Evolutionary conservation across 2,797 vertebrate genomes (phyloP), one percentile per base, ranked within the genome.

Genomic region (Propithecus perrieri): DNA sequence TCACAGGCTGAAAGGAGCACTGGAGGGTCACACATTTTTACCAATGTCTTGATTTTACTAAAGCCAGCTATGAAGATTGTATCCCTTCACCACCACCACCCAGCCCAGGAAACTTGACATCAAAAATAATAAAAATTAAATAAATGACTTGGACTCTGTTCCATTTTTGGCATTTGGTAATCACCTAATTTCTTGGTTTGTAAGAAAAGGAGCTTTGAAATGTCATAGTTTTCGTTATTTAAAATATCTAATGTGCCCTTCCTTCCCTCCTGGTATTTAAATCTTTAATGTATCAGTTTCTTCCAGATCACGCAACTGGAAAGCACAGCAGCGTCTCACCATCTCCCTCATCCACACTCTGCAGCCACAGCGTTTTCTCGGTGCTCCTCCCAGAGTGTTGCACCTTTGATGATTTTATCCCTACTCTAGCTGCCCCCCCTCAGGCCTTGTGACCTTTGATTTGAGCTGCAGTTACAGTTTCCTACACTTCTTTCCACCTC

Each of bases 151-250:
- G n/a, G 61, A 55, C 3, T 10, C 50, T 69, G n/a, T 63, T 72
- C 72, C 46, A 18, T n/a, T 1, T 0, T 50, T 14, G 71, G 43
- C 22, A 33, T 43, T 48, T 69, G n/a, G 35, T 33, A 43, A 65
- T 84, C 20, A 50, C 59, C 57, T 35, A 18, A 33, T 24, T 33
- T 63, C 57, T 48, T 26, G 22, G 17, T 6, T 38, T 89, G 11
- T 88, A 30, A 75, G 74, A 76, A 91, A 69, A 78, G 53, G 4
- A 59, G 28, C 26, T 88, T 71, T 53, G 50, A 78, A 86, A 72
- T 81, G 28, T 12, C 18, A 9, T 4, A 2, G 41, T 72, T 75
- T 63, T 43, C 38, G 57, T 72, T 35, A 38, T 72, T 95, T 80
- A 53, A 41, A 65, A 63, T 50, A 43, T 67, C 38, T n/a, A 0